These are phyloP conservation scores for Carabus problematicus DNA, from an alignment of 2,888 invertebrate genomes.

Conservation along the genomic window DNA sequence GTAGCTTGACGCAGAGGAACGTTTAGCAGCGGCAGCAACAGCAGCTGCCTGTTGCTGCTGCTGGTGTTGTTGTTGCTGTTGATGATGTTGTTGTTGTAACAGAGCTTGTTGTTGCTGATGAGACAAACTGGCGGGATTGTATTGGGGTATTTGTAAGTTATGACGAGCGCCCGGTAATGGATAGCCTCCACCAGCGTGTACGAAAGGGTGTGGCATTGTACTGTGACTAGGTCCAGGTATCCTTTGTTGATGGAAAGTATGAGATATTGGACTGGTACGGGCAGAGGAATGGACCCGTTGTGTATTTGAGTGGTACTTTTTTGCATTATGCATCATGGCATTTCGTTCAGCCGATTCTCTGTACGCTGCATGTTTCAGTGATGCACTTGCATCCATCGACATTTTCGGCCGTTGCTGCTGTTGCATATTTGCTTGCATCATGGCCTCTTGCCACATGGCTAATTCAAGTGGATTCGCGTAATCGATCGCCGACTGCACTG, in stretches of 20 bases:
- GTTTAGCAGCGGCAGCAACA: conserved; percentile 33
- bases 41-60: conserved; percentile 54
- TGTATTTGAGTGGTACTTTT: conserved; percentile 30
- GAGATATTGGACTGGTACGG: conserved; percentile 62
- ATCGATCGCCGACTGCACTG: conserved; percentile 57
- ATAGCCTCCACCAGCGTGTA: conserved; percentile 21
- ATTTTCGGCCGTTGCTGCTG: conserved; percentile 51
- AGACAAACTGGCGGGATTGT: conserved; percentile 48
- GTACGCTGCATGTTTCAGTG: conserved; percentile 49
- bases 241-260: conserved; percentile 52
- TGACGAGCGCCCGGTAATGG: conserved; percentile 44
- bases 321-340: conserved; percentile 26
- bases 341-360: conserved; percentile 39
- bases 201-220: conserved; percentile 34
- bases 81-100: conserved; percentile 56
- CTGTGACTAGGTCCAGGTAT: conserved; percentile 21
- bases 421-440: conserved; percentile 58
- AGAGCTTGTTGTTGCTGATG: conserved; percentile 52
- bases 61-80: conserved; percentile 54
- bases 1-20: not conserved
- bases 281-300: conserved; percentile 60
- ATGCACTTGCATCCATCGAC: conserved; percentile 51
- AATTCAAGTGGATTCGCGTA: conserved; percentile 65
- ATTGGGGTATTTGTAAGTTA: conserved; percentile 53
- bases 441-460: conserved; percentile 75